Base-by-base conservation (phyloP, 2,888 invertebrate species). In the Odontomyia ornata region DNA sequence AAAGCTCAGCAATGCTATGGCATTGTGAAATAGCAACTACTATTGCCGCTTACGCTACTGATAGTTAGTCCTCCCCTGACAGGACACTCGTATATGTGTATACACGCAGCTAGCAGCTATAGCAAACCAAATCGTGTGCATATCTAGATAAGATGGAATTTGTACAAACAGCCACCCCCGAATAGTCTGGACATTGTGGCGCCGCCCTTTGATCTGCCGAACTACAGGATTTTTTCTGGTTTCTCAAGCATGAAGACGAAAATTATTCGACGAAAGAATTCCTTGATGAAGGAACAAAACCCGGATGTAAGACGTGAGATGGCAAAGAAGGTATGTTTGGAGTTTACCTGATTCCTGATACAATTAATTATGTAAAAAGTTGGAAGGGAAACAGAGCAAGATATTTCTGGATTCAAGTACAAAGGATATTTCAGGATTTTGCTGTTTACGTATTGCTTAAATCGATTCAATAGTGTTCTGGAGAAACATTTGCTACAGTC, bases 181-280 rank as follows among this genome's bases (percentile, higher is more conserved):
- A 69, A 78, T 77, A 80, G 82, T 82, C 82, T 82, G 81, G 82
- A 80, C 82, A 78, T 79, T 77, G 79, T 80, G 82, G 82, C 82
- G 82, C 82, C 82, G 80, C 77, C 79, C 18, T 73, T 60, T 72
- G 28, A 46, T 52, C 47, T 27, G 21, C 9, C 27, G n/a, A 18
- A 72, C 18, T 69, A 23, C 25, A 28, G 23, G 9, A 18, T 43
- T 69, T 69, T 69, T 69, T 43, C 46, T 3, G 15, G 46, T 77
- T 75, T 56, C 73, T 56, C 73, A 46, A 62, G 62, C 25, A 25
- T 60, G 60, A 11, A 25, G 60, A 60, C 23, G 13, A 60, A 25
- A 7, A 60, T 21, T 60, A 11, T 60, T 60, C 7, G 3, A 23
- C 11, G 15, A 9, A 52, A 52, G n/a, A 52, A 18, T 52, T 52